These are phyloP conservation scores for Halocynthia roretzi DNA, from an alignment of 23 tunicate species.

Conservation along the genomic window DNA sequence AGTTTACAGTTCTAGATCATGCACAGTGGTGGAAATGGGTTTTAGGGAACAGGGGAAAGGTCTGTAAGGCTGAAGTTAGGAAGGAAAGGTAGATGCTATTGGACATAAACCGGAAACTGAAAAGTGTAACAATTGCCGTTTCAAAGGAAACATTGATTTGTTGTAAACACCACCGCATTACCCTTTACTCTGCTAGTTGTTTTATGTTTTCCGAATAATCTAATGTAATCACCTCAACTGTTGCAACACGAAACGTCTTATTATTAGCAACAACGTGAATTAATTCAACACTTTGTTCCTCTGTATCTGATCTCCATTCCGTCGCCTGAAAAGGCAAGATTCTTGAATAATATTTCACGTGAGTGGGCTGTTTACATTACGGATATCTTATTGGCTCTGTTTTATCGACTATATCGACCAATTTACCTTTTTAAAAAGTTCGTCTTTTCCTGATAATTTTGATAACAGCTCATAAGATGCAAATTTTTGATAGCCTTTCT, in stretches of 20 bases:
- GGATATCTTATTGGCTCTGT: background rate
- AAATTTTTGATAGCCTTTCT: conserved; percentile 10
- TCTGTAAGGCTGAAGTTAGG: no score
- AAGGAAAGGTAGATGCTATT: no score
- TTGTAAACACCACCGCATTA: background rate
- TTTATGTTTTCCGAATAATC: no score
- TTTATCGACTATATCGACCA: background rate
- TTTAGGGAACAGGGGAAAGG: no score
- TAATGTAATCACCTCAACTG: conserved; percentile 25
- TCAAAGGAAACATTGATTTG: background rate
- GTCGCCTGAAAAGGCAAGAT: background rate
- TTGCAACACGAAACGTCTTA: conserved; percentile 31
- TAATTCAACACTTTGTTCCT: background rate
- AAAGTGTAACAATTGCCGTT: background rate
- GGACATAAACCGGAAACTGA: no score
- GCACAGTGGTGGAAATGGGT: no score
- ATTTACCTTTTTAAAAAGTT: conserved; percentile 14
- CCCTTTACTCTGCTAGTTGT: background rate
- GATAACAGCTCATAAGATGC: conserved; percentile 18
- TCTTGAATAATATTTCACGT: no score
- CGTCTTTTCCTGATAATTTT: conserved; percentile 27
- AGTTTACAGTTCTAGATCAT: no score
- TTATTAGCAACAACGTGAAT: background rate
- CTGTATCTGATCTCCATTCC: conserved; percentile 10
- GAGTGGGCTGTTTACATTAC: no score